phyloP scores from a whole-genome alignment of 2,888 invertebrate genomes.

The Schrankia costaestrigalis region DNA sequence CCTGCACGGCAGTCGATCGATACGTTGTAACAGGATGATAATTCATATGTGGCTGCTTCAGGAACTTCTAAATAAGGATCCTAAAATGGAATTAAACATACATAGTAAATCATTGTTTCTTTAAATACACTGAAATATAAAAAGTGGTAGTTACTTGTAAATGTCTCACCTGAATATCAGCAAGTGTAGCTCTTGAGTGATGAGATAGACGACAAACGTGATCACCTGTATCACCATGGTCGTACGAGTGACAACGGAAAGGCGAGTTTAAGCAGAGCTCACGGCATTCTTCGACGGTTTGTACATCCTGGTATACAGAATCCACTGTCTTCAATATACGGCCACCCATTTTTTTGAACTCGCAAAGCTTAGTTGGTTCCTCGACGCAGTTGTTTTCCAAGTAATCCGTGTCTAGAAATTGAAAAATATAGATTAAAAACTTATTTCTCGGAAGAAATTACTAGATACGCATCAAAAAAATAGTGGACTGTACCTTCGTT shows the following conservation, averaged over 20 bases:
- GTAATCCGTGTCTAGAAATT: slow-evolving; percentile 84
- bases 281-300: slow-evolving; percentile 92
- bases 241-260: slow-evolving; percentile 95
- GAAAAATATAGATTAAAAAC: slow-evolving; percentile 1
- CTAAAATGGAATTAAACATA: slow-evolving; percentile 56
- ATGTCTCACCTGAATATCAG: slow-evolving; percentile 87
- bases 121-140: background rate
- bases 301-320: slow-evolving; percentile 94
- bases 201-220: slow-evolving; percentile 96
- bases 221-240: slow-evolving; percentile 95
- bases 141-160: background rate
- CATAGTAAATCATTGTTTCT: background rate
- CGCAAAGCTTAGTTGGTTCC: slow-evolving; percentile 96
- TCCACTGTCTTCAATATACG: slow-evolving; percentile 96
- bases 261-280: slow-evolving; percentile 94
- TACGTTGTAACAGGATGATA: slow-evolving; percentile 96
- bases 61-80: slow-evolving; percentile 95
- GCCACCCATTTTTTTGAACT: slow-evolving; percentile 93
- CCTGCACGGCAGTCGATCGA: slow-evolving; percentile 95
- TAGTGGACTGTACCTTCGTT: slow-evolving; percentile 75
- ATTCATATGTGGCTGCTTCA: slow-evolving; percentile 94
- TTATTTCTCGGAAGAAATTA: background rate
- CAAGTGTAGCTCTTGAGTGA: slow-evolving; percentile 92
- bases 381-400: slow-evolving; percentile 96
- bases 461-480: slow-evolving; percentile 8